phyloP scores from a whole-genome alignment of 1,140 invertebrate genomes.

The Macrotrachela quadricornifera region DNA sequence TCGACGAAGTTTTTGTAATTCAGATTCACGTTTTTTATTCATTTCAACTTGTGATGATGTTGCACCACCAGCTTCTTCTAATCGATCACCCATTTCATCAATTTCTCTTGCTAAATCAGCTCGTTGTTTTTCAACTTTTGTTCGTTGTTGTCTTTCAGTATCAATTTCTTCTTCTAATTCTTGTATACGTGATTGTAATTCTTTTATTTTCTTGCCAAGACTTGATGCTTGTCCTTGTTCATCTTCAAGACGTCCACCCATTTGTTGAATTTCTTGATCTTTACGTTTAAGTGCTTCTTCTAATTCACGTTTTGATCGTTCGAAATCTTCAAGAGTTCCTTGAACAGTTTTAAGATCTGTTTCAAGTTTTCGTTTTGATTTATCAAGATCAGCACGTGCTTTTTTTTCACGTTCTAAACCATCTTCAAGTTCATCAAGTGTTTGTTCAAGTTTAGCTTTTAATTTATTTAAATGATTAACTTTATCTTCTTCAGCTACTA shows the following conservation, averaged over 20 bases:
- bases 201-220: constrained; percentile 93
- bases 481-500: constrained; percentile 93
- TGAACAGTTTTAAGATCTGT: constrained; percentile 94
- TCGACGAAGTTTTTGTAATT: constrained; percentile 85
- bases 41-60: constrained; percentile 93
- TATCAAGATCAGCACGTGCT: constrained; percentile 85
- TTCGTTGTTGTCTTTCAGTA: constrained; percentile 71
- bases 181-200: constrained; percentile 59
- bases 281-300: constrained; percentile 58
- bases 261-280: constrained; percentile 80
- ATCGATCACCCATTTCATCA: constrained; percentile 82
- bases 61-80: constrained; percentile 94
- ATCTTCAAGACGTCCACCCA: constrained; percentile 86
- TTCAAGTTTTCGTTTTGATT: constrained; percentile 71
- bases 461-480: constrained; percentile 97
- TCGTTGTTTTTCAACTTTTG: constrained; percentile 72
- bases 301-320: constrained; percentile 88
- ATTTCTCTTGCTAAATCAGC: constrained; percentile 81
- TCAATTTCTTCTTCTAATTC: constrained; percentile 92
- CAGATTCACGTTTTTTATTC: constrained; percentile 96
- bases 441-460: constrained; percentile 89
- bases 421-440: constrained; percentile 87
- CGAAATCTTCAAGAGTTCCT: constrained; percentile 85
- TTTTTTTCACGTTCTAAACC: constrained; percentile 95
- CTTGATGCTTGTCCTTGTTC: constrained; percentile 85